Percentiles rank a stretch among this genome's conserved stretches.
Evolutionary conservation across 1,140 invertebrate genomes (phyloP).

Genomic region (Phortica variegata): DNA sequence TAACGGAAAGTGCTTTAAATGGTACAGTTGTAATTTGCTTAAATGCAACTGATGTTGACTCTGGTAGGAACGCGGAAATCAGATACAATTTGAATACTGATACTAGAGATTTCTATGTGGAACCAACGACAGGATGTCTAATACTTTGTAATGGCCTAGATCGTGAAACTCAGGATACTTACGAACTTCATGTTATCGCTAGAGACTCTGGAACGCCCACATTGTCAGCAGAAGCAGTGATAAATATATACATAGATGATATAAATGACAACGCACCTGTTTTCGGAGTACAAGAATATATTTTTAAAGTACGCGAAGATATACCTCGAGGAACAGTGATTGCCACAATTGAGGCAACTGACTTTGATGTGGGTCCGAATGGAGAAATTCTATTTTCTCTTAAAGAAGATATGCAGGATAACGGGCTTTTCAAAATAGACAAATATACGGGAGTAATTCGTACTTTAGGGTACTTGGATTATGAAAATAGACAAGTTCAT

Average conservation of each 20-base stretch:
- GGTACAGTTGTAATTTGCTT: constrained; percentile 79
- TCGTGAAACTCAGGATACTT: constrained; percentile 78
- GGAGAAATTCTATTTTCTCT: constrained; percentile 76
- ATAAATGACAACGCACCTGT: constrained; percentile 88
- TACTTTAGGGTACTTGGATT: constrained; percentile 75
- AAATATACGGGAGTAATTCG: constrained; percentile 79
- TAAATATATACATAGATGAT: constrained; percentile 81
- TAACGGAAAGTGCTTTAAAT: constrained; percentile 84
- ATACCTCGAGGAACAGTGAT: constrained; percentile 84
- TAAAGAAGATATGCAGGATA: constrained; percentile 66
- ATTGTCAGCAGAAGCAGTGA: constrained; percentile 73
- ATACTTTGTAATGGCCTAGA: constrained; percentile 75
- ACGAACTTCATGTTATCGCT: constrained; percentile 81
- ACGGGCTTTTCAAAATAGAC: constrained; percentile 71
- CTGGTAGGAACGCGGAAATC: constrained; percentile 77
- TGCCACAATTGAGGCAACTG: constrained; percentile 80
- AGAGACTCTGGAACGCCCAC: constrained; percentile 69
- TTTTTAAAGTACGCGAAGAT: constrained; percentile 86
- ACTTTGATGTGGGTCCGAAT: constrained; percentile 81
- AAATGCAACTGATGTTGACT: constrained; percentile 83
- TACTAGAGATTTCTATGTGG: constrained; percentile 80
- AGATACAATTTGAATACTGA: constrained; percentile 79
- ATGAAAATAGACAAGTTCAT: constrained; percentile 84
- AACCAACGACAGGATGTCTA: constrained; percentile 75
- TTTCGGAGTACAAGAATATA: constrained; percentile 74